A percentile compares a stretch with the other conserved stretches of the same genome.
These are phyloP conservation scores for Eutolmus rufibarbis DNA, from an alignment of 2,888 invertebrate genomes.

Conservation along the genomic window DNA sequence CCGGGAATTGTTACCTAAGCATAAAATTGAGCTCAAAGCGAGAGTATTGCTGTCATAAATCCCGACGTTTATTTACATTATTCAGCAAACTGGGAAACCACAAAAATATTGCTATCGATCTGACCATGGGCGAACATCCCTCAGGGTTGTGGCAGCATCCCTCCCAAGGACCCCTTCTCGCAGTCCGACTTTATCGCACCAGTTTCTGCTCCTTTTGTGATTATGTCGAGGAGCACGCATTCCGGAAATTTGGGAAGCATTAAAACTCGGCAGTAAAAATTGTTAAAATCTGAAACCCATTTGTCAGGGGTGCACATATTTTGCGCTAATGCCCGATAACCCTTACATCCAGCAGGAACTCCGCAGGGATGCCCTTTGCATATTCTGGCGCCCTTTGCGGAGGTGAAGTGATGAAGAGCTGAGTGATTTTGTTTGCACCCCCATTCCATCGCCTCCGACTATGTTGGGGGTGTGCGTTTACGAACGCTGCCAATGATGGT, in stretches of 20 bases:
- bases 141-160: not conserved
- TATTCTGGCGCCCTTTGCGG: not conserved
- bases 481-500: conserved; percentile 31
- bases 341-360: not conserved
- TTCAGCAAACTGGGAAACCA: not conserved
- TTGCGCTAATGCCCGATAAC: not conserved
- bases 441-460: not conserved
- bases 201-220: not conserved
- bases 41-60: conserved; percentile 12
- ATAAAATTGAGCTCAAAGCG: not conserved
- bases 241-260: not conserved
- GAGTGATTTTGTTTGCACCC: conserved; percentile 31
- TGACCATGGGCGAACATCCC: not conserved
- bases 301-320: not conserved
- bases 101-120: not conserved
- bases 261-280: conserved; percentile 1
- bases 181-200: not conserved
- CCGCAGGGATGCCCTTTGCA: not conserved
- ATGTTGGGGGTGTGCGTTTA: not conserved
- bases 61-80: not conserved
- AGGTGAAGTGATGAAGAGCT: conserved; percentile 28
- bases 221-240: not conserved
- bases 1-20: not conserved
- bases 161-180: not conserved
- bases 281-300: conserved; percentile 16